Conservation (phyloP, 2,113 vertebrate genomes). For the Poeciliopsis occidentalis region DNA sequence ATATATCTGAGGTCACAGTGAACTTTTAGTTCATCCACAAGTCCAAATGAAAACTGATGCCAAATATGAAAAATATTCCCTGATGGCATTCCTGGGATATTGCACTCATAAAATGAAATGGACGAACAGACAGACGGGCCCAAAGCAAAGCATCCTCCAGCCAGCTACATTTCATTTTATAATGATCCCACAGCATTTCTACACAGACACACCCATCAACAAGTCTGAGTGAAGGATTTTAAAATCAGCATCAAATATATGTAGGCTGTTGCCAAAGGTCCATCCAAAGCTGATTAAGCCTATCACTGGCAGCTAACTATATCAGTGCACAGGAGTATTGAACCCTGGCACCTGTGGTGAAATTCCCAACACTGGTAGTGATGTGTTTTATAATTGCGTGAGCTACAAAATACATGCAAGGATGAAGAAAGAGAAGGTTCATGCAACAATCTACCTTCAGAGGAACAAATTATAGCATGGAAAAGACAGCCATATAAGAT, state of each 20-base stretch:
- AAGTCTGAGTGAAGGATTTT: background rate
- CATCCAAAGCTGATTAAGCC: background rate
- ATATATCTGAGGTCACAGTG: background rate
- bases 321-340: background rate
- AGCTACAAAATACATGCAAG: background rate
- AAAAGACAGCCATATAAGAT: background rate
- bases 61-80: constrained; percentile 1
- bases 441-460: background rate
- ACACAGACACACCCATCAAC: background rate
- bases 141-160: background rate
- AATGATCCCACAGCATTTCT: background rate
- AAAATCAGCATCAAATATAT: background rate
- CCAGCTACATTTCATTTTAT: background rate
- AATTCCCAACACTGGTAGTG: background rate
- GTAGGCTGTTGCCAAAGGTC: background rate
- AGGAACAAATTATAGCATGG: too few species aligned
- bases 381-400: background rate
- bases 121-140: background rate
- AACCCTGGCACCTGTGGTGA: background rate
- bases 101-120: background rate
- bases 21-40: background rate
- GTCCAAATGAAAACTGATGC: background rate
- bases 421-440: background rate
- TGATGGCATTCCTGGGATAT: constrained; percentile 4
- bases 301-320: background rate